Percentiles rank a stretch among this genome's conserved stretches.
Conservation (phyloP, 2,113 vertebrate genomes). For the Pseudorhombus dupliciocellatus region DNA sequence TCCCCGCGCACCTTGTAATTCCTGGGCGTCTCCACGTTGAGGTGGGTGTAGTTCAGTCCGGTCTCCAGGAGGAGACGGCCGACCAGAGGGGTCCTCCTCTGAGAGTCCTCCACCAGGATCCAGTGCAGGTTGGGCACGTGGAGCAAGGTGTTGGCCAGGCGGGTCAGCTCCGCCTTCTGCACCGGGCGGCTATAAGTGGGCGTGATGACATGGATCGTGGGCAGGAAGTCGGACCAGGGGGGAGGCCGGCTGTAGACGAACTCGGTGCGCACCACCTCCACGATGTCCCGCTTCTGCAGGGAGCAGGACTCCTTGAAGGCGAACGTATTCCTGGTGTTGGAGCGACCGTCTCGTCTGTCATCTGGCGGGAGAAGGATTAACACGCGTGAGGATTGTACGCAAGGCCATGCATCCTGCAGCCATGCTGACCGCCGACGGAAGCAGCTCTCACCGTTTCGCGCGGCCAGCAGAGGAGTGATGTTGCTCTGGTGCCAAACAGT, state of each 20-base stretch:
- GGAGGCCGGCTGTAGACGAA: conserved; percentile 83
- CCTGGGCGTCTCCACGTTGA: conserved; percentile 87
- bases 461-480: conserved; percentile 83
- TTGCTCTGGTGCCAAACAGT: conserved; percentile 93
- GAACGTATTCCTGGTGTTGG: conserved; percentile 77
- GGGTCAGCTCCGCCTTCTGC: conserved; percentile 95
- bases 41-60: conserved; percentile 91
- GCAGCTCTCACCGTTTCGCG: conserved; percentile 80
- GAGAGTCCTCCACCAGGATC: conserved; percentile 92
- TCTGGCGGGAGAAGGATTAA: conserved; percentile 69
- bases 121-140: conserved; percentile 93
- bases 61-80: conserved; percentile 85
- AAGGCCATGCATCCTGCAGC: not conserved
- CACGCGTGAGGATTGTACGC: not conserved
- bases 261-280: conserved; percentile 87
- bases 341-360: conserved; percentile 80
- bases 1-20: conserved; percentile 82
- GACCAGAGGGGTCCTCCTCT: conserved; percentile 83
- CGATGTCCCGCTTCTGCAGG: conserved; percentile 82
- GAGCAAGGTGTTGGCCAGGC: conserved; percentile 91
- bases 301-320: conserved; percentile 88
- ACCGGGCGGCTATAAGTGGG: conserved; percentile 89
- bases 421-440: not conserved
- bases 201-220: conserved; percentile 87
- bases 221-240: conserved; percentile 82